phyloP scores from a whole-genome alignment of 2,797 vertebrate species.

The Scolopax bukidnonensis region DNA sequence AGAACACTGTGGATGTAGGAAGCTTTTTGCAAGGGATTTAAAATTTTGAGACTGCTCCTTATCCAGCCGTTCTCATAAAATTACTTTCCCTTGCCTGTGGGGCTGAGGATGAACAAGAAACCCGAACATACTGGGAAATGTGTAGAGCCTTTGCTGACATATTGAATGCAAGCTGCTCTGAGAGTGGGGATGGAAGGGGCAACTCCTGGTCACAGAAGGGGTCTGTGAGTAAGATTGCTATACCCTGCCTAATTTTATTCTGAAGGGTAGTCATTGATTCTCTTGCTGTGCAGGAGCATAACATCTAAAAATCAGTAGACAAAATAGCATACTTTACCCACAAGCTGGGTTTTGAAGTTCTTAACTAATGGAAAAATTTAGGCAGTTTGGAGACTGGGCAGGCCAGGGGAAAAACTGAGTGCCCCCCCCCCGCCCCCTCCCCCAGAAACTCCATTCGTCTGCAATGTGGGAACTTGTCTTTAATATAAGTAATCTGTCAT shows the following conservation, averaged over 20 bases:
- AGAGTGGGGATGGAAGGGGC: neutral
- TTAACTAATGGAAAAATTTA: neutral
- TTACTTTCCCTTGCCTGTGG: neutral
- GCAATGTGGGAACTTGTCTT: neutral
- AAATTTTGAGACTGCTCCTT: neutral
- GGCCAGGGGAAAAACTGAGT: neutral
- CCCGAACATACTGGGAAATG: neutral
- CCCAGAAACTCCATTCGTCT: neutral
- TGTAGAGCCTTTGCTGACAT: neutral
- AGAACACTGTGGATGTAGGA: neutral
- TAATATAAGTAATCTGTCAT: neutral
- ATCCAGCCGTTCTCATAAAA: neutral
- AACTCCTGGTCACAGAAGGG: neutral
- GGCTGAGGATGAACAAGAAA: neutral
- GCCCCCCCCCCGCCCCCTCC: fast-evolving
- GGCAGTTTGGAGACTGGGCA: neutral
- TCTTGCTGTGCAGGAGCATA: neutral
- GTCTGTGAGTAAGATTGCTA: neutral
- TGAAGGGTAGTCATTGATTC: neutral
- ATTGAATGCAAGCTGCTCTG: neutral
- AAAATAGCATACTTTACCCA: neutral
- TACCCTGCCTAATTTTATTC: neutral
- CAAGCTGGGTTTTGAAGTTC: neutral
- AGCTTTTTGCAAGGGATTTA: neutral
- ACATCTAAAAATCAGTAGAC: neutral